phyloP scores from a whole-genome alignment of 2,113 vertebrate species.

The Gallinago paraguaiae region DNA sequence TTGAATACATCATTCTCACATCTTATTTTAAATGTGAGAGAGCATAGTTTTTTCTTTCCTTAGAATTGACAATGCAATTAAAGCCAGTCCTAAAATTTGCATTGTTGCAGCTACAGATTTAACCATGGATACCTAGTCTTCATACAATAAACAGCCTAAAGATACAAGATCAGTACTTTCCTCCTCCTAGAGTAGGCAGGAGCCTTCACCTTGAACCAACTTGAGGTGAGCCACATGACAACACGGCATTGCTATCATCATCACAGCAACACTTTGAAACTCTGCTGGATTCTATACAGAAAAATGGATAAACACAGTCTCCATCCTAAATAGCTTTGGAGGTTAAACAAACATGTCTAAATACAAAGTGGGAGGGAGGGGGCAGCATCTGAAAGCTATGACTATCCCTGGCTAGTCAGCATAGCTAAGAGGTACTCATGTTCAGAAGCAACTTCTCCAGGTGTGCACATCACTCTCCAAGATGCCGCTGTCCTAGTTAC shows the following conservation, averaged over 20 bases:
- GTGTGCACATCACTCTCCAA: neutral
- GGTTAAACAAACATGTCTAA: neutral
- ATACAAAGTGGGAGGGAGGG: neutral
- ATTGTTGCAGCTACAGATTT: neutral
- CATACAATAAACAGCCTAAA: neutral
- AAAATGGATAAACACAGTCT: neutral
- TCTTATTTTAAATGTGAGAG: neutral
- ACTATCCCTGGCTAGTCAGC: neutral
- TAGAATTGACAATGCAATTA: neutral
- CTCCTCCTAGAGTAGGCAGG: neutral
- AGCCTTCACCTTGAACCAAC: neutral
- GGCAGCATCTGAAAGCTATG: neutral
- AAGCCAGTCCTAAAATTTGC: neutral
- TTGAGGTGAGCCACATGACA: neutral
- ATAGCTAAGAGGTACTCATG: rapidly evolving
- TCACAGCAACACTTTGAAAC: neutral
- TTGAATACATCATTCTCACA: neutral
- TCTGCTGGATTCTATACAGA: neutral
- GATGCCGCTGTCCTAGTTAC: neutral
- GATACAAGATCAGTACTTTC: neutral
- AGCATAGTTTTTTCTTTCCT: neutral
- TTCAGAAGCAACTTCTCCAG: neutral
- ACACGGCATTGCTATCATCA: neutral
- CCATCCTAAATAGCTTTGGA: neutral
- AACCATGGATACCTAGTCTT: neutral